Evolutionary conservation across 2,888 invertebrate species (phyloP).

Genomic region (Pseudanteris insignis): DNA sequence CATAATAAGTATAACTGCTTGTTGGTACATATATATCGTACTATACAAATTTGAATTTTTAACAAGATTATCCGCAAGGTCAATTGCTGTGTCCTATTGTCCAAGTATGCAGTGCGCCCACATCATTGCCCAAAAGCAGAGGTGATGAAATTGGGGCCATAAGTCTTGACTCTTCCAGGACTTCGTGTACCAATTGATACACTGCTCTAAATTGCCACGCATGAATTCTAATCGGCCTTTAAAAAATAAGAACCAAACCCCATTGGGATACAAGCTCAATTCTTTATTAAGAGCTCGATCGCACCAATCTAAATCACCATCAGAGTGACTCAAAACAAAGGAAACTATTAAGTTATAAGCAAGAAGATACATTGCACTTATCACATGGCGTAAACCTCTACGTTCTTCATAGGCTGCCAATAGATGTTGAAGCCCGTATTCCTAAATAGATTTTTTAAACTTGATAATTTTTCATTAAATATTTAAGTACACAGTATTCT

Average conservation of each 20-base stretch:
- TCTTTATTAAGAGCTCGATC: slow-evolving; percentile 79
- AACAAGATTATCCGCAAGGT: slow-evolving; percentile 76
- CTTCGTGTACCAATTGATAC: slow-evolving; percentile 79
- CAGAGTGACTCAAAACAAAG: slow-evolving; percentile 81
- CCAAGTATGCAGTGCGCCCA: slow-evolving; percentile 82
- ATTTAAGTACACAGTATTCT: too few species aligned
- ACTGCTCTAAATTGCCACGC: slow-evolving; percentile 77
- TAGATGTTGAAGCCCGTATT: slow-evolving; percentile 78
- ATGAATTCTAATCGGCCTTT: slow-evolving; percentile 86
- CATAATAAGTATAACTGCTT: slow-evolving; percentile 85
- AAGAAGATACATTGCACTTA: slow-evolving; percentile 86
- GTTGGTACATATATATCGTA: slow-evolving; percentile 90
- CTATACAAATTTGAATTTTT: slow-evolving; percentile 90
- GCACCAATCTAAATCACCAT: slow-evolving; percentile 82
- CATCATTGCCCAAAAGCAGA: slow-evolving; percentile 94
- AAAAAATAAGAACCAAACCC: slow-evolving; percentile 92
- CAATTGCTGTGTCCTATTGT: slow-evolving; percentile 81
- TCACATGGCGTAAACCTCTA: slow-evolving; percentile 82
- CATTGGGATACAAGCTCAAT: slow-evolving; percentile 79
- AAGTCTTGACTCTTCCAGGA: slow-evolving; percentile 84
- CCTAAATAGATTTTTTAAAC: too few species aligned
- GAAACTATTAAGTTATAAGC: slow-evolving; percentile 87
- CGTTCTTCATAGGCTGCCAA: slow-evolving; percentile 76
- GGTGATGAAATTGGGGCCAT: slow-evolving; percentile 92
- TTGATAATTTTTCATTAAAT: too few species aligned